Evolutionary conservation across 92 coral and sea anemone species (phyloP), one percentile per base, ranked within the genome.

Genomic region (Zoanthus solanderi): DNA sequence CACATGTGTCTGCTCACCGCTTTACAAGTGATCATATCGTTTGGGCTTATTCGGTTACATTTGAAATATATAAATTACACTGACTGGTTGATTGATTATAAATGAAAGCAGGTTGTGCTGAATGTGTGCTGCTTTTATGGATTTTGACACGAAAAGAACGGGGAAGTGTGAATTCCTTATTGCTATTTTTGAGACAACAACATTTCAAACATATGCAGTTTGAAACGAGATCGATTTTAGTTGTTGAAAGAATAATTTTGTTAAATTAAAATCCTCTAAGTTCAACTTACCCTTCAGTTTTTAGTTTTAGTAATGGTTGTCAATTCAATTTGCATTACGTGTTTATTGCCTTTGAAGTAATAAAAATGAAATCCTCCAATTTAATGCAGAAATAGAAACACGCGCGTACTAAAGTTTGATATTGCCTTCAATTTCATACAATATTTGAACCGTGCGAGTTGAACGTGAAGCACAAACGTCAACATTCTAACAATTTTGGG

Each of bases 71-170:
- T 44, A 69, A 45, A 30, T 63, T 42, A 80, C 18, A 52, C 34
- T 45, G 82, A 66, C 66, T 68, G 52, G 57, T 46, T 81, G 71
- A 53, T 81, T 81, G 85, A 81, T 45, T 63, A 13, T 47, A 23
- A 45, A 61, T 61, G 73, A 80, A 61, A 63, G 23, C 11, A 71
- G 63, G 9, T 80, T 29, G 23, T 46, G 34, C n/a, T 18, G n/a
- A 46, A 60, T 79, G 71, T 46, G 75, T 16, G 74, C 52, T 66
- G 28, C 63, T 56, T 54, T 75, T 16, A 75, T 4, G 44, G 54
- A 15, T 48, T 50, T 76, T 76, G 80, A 23, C 63, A 47, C 80
- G 66, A 77, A 77, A 56, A 23, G 46, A 77, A 77, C 16, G 29
- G 71, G 31, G 28, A 28, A 67, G 34, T 9, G 63, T 66, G 52